Evolutionary conservation across 2,797 vertebrate species (phyloP).

Genomic region (Tragelaphus oryx): DNA sequence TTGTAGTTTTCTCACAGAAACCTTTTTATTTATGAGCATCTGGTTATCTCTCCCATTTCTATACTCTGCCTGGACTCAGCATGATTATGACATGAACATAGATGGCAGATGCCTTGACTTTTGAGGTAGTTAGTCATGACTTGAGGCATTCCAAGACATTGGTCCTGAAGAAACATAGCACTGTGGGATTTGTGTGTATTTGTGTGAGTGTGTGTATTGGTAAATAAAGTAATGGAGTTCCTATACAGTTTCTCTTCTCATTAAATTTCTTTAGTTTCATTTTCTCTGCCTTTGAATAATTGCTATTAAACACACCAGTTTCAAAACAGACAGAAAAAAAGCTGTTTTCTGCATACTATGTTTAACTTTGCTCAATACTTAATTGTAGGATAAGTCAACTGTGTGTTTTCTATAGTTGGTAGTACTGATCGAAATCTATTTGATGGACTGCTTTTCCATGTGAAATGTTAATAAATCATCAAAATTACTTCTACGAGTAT

Average conservation of each 20-base stretch:
- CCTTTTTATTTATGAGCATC: slow-evolving; percentile 72
- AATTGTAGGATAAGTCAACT: slow-evolving; percentile 18
- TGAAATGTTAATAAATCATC: slow-evolving; percentile 25
- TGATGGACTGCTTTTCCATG: neutral
- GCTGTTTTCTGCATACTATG: slow-evolving; percentile 44
- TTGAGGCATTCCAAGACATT: slow-evolving; percentile 75
- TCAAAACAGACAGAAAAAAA: slow-evolving; percentile 54
- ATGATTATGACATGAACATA: slow-evolving; percentile 69
- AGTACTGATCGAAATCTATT: neutral
- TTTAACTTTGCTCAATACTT: neutral
- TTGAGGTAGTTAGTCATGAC: slow-evolving; percentile 75
- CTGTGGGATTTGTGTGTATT: slow-evolving; percentile 41
- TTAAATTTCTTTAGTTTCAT: slow-evolving; percentile 73
- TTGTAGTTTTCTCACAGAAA: slow-evolving; percentile 61
- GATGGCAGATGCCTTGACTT: slow-evolving; percentile 62
- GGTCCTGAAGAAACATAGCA: slow-evolving; percentile 68
- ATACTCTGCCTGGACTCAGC: neutral
- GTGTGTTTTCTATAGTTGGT: neutral
- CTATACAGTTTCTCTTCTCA: slow-evolving; percentile 74
- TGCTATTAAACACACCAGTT: slow-evolving; percentile 62
- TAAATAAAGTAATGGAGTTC: slow-evolving; percentile 77
- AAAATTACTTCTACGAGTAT: neutral
- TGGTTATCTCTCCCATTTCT: slow-evolving; percentile 50
- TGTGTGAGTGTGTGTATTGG: slow-evolving; percentile 60
- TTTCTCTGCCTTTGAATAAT: slow-evolving; percentile 75